Evolutionary conservation across 2,888 invertebrate species (phyloP).

Genomic region (Hetaerina titia): DNA sequence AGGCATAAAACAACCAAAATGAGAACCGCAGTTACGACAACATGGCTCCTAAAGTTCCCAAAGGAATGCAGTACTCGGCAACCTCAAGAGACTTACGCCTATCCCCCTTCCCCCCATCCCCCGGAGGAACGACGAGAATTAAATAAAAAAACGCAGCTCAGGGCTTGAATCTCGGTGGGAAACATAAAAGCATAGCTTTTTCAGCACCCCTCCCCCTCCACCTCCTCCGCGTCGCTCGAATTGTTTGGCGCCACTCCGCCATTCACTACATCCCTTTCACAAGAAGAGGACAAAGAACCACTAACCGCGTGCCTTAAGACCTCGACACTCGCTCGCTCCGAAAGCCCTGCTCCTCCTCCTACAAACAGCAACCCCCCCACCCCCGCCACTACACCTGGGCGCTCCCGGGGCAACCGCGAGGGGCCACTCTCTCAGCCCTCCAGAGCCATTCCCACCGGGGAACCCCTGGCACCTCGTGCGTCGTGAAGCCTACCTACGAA

Average conservation of each 20-base stretch:
- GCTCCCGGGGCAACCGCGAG: background rate
- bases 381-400: background rate
- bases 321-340: slow-evolving; percentile 3
- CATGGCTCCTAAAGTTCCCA: background rate
- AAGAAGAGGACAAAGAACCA: slow-evolving; percentile 52
- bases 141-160: background rate
- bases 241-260: slow-evolving; percentile 48
- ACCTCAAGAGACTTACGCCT: background rate
- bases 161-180: slow-evolving; percentile 46
- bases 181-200: slow-evolving; percentile 19
- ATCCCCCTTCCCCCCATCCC: background rate
- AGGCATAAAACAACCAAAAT: background rate
- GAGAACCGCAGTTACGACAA: background rate
- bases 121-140: background rate
- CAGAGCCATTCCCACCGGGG: background rate
- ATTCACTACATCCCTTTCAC: slow-evolving; percentile 36
- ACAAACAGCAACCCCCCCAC: background rate
- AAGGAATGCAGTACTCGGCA: background rate
- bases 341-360: slow-evolving; percentile 20
- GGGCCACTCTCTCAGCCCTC: background rate
- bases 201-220: background rate
- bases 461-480: background rate
- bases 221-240: background rate
- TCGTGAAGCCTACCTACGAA: background rate
- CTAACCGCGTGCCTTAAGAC: slow-evolving; percentile 30